Base-by-base conservation (phyloP, 2,797 vertebrate species). In the Bovichtus variegatus region DNA sequence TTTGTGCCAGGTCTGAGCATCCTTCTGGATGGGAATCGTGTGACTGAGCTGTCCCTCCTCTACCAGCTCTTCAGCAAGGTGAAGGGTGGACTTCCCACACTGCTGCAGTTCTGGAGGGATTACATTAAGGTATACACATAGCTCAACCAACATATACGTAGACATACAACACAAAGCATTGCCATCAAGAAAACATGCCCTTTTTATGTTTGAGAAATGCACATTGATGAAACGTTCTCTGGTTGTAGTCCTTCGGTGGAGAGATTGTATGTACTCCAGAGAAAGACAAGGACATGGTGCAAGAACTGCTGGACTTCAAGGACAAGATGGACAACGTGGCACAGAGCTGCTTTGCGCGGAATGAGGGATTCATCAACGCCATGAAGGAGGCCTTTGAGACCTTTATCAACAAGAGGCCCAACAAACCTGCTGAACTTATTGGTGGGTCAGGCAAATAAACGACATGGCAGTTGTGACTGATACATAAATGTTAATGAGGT, bases 301-400 rank as follows among this genome's bases (percentile, higher is more conserved):
- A 99, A 91, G 98, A 99, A 69, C 94, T 99, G 76, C 94, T 99
- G 85, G 98, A 99, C 92, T 99, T 99, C 81, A 99, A 99, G 87
- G 97, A 99, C 91, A 99, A 99, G 90, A 98, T 99, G 94, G 98
- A 99, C 91, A 97, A 98, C 36, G 97, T 99, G 83, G 97, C 98
- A 58, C 97, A 99, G 83, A 91, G 96, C 85, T 99, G 98, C 84
- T 99, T 99, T 91, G 82, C 97, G 87, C 97, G 97, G 73, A 99
- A 97, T 59, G 98, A 99, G 89, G 97, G 96, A 76, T 99, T 99
- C 94, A 97, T 99, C 89, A 99, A 99, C 49, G 97, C 97, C 71
- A 99, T 99, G 98, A 99, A 99, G 92, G 98, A 99, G 94, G 98
- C 98, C 59, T 99, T 99, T 86, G 98, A 99, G 95, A 97, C 97